Conservation (phyloP, 2,797 vertebrate species). For the Danio choprae region DNA sequence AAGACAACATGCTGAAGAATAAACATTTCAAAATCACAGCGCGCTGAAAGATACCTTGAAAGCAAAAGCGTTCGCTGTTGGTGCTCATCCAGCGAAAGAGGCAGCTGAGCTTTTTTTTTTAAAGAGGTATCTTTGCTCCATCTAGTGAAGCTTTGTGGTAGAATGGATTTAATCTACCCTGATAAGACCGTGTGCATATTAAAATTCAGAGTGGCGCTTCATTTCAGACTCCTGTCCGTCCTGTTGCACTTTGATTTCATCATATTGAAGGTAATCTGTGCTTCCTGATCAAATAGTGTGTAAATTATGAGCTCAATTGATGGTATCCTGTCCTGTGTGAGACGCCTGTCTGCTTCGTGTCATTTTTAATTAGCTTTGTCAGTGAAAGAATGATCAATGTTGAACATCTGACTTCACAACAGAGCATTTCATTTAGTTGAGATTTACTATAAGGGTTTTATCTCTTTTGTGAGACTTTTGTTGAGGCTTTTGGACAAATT, state of each 20-base stretch:
- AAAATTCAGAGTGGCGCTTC: slow-evolving; percentile 10
- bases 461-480: neutral
- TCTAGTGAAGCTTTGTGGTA: slow-evolving; percentile 78
- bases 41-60: slow-evolving; percentile 24
- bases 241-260: slow-evolving; percentile 76
- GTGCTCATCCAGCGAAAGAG: slow-evolving; percentile 19
- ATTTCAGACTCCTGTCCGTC: slow-evolving; percentile 34
- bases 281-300: slow-evolving; percentile 59
- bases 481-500: neutral
- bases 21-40: slow-evolving; percentile 26
- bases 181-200: slow-evolving; percentile 1
- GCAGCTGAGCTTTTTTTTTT: neutral
- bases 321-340: slow-evolving; percentile 53
- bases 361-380: neutral
- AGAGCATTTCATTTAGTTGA: neutral
- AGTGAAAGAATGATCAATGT: neutral
- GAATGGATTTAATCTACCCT: slow-evolving; percentile 36
- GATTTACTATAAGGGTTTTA: neutral
- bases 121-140: slow-evolving; percentile 73
- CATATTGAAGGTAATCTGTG: slow-evolving; percentile 63
- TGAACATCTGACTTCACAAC: too few species aligned
- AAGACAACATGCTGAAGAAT: slow-evolving; percentile 37
- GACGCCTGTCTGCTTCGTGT: slow-evolving; percentile 18
- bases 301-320: slow-evolving; percentile 56
- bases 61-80: slow-evolving; percentile 10